Evolutionary conservation across 2,113 vertebrate species (phyloP), one percentile per base, ranked within the genome.

Genomic region (Montifringilla adamsi): DNA sequence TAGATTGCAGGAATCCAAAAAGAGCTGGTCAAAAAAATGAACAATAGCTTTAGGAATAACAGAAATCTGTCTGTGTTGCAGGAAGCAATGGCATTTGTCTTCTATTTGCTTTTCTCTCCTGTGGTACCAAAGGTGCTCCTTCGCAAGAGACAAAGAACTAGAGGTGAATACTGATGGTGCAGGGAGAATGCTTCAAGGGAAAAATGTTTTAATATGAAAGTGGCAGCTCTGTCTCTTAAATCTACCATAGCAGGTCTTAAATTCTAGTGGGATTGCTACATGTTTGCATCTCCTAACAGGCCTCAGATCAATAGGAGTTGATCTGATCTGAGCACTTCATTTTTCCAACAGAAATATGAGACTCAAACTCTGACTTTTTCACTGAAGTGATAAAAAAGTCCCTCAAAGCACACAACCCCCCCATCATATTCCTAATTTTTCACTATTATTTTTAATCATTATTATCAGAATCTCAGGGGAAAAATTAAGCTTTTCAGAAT

Each of bases 321-420:
- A 74, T 41, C 26, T 79, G 74, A 79, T 26, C 44, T 49, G 24
- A 66, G 22, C 6, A 44, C n/a, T 49, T 75, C 26, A 4, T 52
- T 70, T 86, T 58, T 79, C 33, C 37, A 66, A 13, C 10, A 82
- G 9, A 14, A 50, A 50, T 15, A 69, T 24, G 20, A 80, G 23
- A 59, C 56, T 80, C 20, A 76, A 72, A 62, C 7, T 19, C 41
- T n/a, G 28, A n/a, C 19, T 73, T 66, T 88, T 62, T 50, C 53
- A 91, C 7, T 76, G 18, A 49, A 53, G 18, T 62, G 28, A 60
- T 26, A 41, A 66, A 70, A 70, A 74, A 64, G 3, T 13, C 7
- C 21, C 9, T 23, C 28, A 87, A 63, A 80, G 1, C 14, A 72
- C 46, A 41, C 4, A 41, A 30, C 0, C 0, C 7, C 2, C 4